Evolutionary conservation across 2,113 vertebrate genomes (phyloP).

Genomic region (Bufo bufo): DNA sequence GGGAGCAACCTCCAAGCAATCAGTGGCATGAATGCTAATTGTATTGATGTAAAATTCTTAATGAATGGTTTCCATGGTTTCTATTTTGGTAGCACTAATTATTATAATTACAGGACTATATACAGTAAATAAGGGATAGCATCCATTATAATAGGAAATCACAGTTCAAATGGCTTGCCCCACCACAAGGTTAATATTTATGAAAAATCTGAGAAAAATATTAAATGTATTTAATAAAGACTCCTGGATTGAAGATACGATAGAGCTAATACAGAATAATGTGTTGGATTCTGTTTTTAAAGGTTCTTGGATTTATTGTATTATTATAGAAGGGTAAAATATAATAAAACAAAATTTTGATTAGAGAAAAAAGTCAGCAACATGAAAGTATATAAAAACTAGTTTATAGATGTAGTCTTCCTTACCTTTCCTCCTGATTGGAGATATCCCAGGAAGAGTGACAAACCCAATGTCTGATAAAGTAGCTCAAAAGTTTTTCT

Average conservation of each 20-base stretch:
- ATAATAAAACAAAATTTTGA: no score
- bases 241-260: not conserved
- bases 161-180: not conserved
- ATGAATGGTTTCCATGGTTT: conserved; percentile 10
- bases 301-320: not conserved
- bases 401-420: no score
- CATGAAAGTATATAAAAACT: no score
- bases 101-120: conserved; percentile 4
- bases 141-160: not conserved
- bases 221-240: not conserved
- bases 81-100: not conserved
- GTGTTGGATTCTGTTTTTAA: not conserved
- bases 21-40: not conserved
- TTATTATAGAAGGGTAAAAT: not conserved
- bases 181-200: not conserved
- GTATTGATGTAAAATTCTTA: conserved; percentile 4
- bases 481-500: no score
- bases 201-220: not conserved
- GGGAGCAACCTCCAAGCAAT: not conserved
- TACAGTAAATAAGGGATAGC: not conserved
- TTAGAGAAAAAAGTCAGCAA: no score
- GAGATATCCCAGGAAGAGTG: no score
- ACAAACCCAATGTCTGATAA: no score
- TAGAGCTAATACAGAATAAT: not conserved
- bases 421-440: no score